Evolutionary conservation across 2,888 invertebrate species (phyloP).

Genomic region (Drosophila kokeensis): DNA sequence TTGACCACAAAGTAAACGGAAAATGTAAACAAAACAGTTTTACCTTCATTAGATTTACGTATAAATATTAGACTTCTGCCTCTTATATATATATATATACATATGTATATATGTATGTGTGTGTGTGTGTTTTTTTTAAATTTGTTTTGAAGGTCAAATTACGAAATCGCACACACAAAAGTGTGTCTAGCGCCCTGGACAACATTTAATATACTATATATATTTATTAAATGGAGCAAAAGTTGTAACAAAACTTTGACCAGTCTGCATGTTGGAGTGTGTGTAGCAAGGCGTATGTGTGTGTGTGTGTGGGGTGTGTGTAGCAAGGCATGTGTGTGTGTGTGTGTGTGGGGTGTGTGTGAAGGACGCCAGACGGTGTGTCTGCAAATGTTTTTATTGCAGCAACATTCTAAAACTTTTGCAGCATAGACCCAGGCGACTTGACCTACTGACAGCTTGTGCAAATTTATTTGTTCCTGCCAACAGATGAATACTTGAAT

Average conservation of each 20-base stretch:
- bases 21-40: conserved; percentile 66
- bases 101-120: conserved; percentile 6
- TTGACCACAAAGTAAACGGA: conserved; percentile 51
- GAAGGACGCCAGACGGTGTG: conserved; percentile 47
- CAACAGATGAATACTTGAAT: conserved; percentile 19
- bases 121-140: conserved; percentile 39
- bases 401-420: conserved; percentile 60
- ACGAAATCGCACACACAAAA: conserved; percentile 42
- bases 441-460: conserved; percentile 64
- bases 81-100: conserved; percentile 2
- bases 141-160: conserved; percentile 71
- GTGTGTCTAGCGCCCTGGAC: conserved; percentile 40
- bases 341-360: conserved; percentile 10
- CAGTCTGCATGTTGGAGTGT: conserved; percentile 12
- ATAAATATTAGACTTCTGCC: conserved; percentile 63
- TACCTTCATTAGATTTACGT: conserved; percentile 75
- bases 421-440: conserved; percentile 55
- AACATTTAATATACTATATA: conserved; percentile 45
- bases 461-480: conserved; percentile 40
- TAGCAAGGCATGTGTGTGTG: not conserved
- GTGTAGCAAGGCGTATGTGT: conserved; percentile 1
- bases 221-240: conserved; percentile 69
- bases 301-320: conserved; percentile 1
- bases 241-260: conserved; percentile 70
- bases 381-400: conserved; percentile 52